Base-by-base conservation (phyloP, 2,113 vertebrate species). In the Bubo scandiacus region DNA sequence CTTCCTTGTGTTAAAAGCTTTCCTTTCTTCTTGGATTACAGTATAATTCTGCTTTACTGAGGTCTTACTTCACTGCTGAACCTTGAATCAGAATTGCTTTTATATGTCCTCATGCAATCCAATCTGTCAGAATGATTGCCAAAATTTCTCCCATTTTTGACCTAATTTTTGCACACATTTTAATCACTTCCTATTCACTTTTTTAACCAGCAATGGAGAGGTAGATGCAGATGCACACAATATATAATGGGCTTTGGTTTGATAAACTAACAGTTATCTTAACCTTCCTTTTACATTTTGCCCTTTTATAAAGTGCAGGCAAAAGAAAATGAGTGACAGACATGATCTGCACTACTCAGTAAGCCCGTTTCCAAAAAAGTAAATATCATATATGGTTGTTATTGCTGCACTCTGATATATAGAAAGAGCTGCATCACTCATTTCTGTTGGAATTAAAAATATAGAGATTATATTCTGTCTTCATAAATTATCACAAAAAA, bases 401-500 rank as follows among this genome's bases (percentile, higher is more conserved):
- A 67, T 18, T 78, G 40, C 15, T 85, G 10, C 14, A 81, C 9
- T 68, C 34, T 59, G 21, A 62, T 61, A 54, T 63, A 47, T 12
- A 40, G 3, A 62, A 55, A 47, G 38, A 84, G 7, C 73, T 73
- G 62, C 6, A 68, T 58, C 12, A 43, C 9, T 85, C 12, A 36
- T 85, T 95, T 94, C 5, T 25, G 11, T 75, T 90, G 42, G 66
- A 92, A 87, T 79, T 75, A 87, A 89, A 96, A 93, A 75, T 52
- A 84, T 40, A 72, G 43, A 40, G 12, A 72, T 81, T 26, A 20
- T 45, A 20, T 85, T 72, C 70, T 62, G 42, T 66, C 42, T 10
- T 65, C 20, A 88, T 90, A 70, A 88, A 82, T 72, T 66, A 77
- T 29, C 71, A 93, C 86, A 85, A 89, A 94, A 86, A 91, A 90